Percentiles rank a stretch among this genome's conserved stretches.
phyloP scores from a whole-genome alignment of 2,888 invertebrate species.

The Tuberolachnus salignus region DNA sequence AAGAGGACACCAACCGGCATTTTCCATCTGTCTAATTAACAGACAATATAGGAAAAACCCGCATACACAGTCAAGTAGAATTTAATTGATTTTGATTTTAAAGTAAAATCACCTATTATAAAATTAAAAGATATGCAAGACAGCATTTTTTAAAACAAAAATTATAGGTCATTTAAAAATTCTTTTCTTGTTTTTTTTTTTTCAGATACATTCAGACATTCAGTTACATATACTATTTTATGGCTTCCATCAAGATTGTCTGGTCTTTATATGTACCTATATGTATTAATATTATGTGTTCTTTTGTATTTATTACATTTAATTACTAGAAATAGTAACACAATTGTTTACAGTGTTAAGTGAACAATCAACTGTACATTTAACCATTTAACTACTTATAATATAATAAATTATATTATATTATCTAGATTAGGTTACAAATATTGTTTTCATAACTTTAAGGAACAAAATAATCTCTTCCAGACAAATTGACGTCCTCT shows the following conservation, averaged over 20 bases:
- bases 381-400: not conserved
- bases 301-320: slow-evolving; percentile 61
- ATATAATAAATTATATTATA: not conserved
- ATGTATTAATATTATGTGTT: slow-evolving; percentile 60
- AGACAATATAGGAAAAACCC: too few relatives aligned
- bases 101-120: too few relatives aligned
- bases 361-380: slow-evolving; percentile 9
- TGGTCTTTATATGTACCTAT: slow-evolving; percentile 67
- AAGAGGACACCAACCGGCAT: too few relatives aligned
- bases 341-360: slow-evolving; percentile 40
- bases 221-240: slow-evolving; percentile 73
- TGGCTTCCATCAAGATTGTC: slow-evolving; percentile 78
- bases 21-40: too few relatives aligned
- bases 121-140: too few relatives aligned
- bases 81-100: too few relatives aligned
- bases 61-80: too few relatives aligned
- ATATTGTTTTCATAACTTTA: too few relatives aligned
- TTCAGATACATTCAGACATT: slow-evolving; percentile 66
- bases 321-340: slow-evolving; percentile 51
- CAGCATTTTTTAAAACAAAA: too few relatives aligned
- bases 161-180: too few relatives aligned
- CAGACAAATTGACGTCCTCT: too few relatives aligned
- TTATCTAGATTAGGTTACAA: not conserved
- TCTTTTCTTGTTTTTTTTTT: slow-evolving; percentile 60
- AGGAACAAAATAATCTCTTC: too few relatives aligned